Evolutionary conservation across 1,140 invertebrate species (phyloP).

Genomic region (Aradophagus sp.): DNA sequence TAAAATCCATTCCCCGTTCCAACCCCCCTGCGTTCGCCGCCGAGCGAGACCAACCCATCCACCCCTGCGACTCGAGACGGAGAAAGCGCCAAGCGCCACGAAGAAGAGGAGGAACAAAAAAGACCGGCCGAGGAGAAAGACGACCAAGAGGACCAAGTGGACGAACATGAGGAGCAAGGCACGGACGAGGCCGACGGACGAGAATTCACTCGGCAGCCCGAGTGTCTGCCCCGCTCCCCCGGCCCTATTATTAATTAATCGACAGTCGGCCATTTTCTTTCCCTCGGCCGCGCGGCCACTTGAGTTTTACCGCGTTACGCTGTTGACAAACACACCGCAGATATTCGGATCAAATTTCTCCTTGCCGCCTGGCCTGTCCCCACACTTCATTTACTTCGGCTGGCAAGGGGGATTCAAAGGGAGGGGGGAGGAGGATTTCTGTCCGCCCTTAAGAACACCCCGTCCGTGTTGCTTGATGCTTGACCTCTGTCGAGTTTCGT

Average conservation of each 20-base stretch:
- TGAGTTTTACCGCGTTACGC: conserved; percentile 28
- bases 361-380: conserved; percentile 5
- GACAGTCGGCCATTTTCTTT: conserved; percentile 63
- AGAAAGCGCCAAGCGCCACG: conserved; percentile 54
- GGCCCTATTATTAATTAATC: conserved; percentile 66
- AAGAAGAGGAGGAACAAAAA: conserved; percentile 54
- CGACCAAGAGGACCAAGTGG: conserved; percentile 35
- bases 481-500: too few relatives aligned
- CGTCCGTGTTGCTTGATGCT: too few relatives aligned
- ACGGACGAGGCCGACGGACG: conserved; percentile 19
- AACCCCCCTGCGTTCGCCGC: conserved; percentile 62
- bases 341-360: conserved; percentile 37
- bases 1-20: conserved; percentile 74
- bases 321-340: conserved; percentile 43
- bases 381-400: conserved; percentile 29
- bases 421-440: too few relatives aligned
- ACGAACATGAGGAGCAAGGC: not conserved
- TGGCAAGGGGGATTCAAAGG: too few relatives aligned
- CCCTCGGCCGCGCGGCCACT: conserved; percentile 41
- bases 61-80: conserved; percentile 54
- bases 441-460: too few relatives aligned
- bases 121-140: too few relatives aligned
- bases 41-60: conserved; percentile 62
- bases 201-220: conserved; percentile 38
- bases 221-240: not conserved